Conservation (phyloP, 2,888 invertebrate species). For the Melanostoma scalare region DNA sequence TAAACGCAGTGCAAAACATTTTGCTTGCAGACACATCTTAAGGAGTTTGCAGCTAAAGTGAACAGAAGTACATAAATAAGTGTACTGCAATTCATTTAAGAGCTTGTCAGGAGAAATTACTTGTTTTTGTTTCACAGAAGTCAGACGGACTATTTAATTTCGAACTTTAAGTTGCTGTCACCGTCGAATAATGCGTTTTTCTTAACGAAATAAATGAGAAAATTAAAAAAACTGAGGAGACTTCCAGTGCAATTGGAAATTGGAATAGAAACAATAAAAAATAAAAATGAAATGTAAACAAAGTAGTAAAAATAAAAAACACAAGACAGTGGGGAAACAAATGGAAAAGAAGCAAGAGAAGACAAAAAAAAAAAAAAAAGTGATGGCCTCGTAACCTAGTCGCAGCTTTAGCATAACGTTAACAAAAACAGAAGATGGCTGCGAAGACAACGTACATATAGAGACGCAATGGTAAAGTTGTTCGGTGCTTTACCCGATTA, state of each 20-base stretch:
- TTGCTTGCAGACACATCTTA: no score
- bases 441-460: constrained; percentile 19
- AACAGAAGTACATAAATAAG: constrained; percentile 10
- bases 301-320: not conserved
- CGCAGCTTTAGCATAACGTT: constrained; percentile 57
- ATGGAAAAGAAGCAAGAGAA: constrained; percentile 6
- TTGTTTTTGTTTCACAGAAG: not conserved
- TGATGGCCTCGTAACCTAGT: constrained; percentile 72
- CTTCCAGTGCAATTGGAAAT: constrained; percentile 43
- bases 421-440: constrained; percentile 58
- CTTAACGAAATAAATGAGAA: constrained; percentile 13
- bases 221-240: constrained; percentile 46
- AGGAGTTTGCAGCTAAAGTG: not conserved
- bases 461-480: constrained; percentile 32
- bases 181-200: constrained; percentile 8
- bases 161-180: constrained; percentile 19
- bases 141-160: not conserved
- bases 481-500: constrained; percentile 50
- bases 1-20: not conserved
- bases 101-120: constrained; percentile 45
- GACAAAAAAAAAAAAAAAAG: constrained; percentile 31
- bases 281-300: constrained; percentile 20
- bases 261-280: not conserved
- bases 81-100: constrained; percentile 51
- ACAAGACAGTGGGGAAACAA: not conserved